Evolutionary conservation across 2,113 vertebrate species (phyloP), one percentile per base, ranked within the genome.

Genomic region (Sinocyclocheilus grahami): DNA sequence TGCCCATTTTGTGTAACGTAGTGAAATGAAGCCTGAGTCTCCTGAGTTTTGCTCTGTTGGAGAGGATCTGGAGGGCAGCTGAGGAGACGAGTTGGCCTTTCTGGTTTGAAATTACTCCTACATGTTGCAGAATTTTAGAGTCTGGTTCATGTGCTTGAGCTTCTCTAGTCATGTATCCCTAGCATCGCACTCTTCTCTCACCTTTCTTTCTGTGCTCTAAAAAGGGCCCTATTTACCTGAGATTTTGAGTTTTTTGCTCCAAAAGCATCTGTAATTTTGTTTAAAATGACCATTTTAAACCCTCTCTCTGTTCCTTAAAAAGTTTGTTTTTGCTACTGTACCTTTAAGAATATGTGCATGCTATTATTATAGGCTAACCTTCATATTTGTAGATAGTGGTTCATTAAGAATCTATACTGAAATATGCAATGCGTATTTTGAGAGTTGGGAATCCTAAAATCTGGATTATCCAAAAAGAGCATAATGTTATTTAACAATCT

Each of bases 1-100:
- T n/a, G n/a, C n/a, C 60, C 76, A 81, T 81, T 86, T 76, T 84
- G n/a, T 51, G 16, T 86, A 60, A 65, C 8, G 69, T 71, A 63
- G 75, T 27, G 22, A 72, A 78, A 30, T 78, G 55, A 75, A 72
- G 46, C 37, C 10, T 6, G 1, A 53, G 24, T 30, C 62, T 67
- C 3, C 13, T 1, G 42, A 4, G 39, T 20, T 46, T 18, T 48
- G n/a, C 37, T 51, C 13, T 27, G 39, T 12, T 46, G n/a, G 79
- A 20, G 30, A 79, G 53, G 18, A 27, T 55, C 51, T 22, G 51
- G n/a, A 77, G 74, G 74, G 58, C 78, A 60, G 37, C 55, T 82
- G 46, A 72, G 65, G 48, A 83, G 1, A 72, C 9, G 46, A 55
- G 18, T 18, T 20, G n/a, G 80, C 16, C 62, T 65, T 69, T 82